Base-by-base conservation (phyloP, 2,113 vertebrate genomes). In the Aepyceros melampus region DNA sequence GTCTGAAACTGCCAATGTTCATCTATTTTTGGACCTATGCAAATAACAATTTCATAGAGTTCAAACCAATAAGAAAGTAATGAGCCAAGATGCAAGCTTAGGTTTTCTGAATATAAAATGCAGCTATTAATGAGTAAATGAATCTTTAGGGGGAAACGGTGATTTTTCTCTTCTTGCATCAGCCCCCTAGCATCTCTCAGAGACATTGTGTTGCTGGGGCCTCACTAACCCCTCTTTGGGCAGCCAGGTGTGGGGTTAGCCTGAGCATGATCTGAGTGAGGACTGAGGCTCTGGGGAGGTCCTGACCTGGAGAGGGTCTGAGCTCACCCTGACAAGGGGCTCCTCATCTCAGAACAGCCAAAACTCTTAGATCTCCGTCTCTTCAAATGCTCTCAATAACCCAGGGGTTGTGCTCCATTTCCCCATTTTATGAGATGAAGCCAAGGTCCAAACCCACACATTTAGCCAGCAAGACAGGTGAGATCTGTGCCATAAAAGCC, bases 331-430 rank as follows among this genome's bases (percentile, higher is more conserved):
- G 3, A 64, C 14, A 12, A 29, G 29, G 4, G 13, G 36, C 9
- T 17, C 0, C 0, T 15, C 36, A 6, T 25, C 19, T 33, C 49
- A 16, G 40, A 12, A 29, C 15, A 79, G 25, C 19, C 7, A 27
- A 13, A 40, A 36, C 60, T 53, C 11, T 31, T 12, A 1, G 2
- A 5, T 4, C 19, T 4, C 29, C 1, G 0, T 27, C 62, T 67
- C 3, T 0, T 40, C 33, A 31, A 21, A 17, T 1, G 0, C 16
- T 7, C 7, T 10, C 8, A 1, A 10, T 0, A 19, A 8, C 17
- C 23, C 53, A 10, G 2, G 6, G 13, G 16, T 27, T 5, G 19
- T 0, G 0, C 17, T 13, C 25, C 0, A 0, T 16, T 10, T 6
- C 29, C 8, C 7, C 25, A 4, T 40, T 3, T 21, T 55, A 40